Percentiles rank a stretch among this genome's conserved stretches.
Conservation (phyloP, 2,113 vertebrate species). For the Hirundichthys speculiger region DNA sequence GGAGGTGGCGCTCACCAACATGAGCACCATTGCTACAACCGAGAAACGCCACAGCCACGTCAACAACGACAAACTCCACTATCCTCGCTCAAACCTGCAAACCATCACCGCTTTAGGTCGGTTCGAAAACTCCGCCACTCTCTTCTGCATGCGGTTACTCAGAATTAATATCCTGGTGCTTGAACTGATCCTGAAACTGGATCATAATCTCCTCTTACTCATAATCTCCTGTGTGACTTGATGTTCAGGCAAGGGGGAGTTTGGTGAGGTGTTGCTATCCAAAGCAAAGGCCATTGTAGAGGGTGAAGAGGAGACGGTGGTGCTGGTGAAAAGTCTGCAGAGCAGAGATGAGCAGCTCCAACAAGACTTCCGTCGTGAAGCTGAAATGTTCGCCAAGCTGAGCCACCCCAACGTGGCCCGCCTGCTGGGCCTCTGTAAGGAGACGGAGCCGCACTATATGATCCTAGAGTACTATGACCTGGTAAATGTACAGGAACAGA, state of each 20-base stretch:
- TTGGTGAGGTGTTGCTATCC: conserved; percentile 94
- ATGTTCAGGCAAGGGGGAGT: conserved; percentile 90
- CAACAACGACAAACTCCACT: conserved; percentile 88
- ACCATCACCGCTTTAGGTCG: conserved; percentile 94
- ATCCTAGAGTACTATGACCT: conserved; percentile 96
- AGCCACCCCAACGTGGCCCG: conserved; percentile 89
- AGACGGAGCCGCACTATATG: conserved; percentile 92
- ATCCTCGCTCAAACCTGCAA: conserved; percentile 88
- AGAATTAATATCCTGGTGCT: background rate
- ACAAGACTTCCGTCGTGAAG: conserved; percentile 91
- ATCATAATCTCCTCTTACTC: background rate
- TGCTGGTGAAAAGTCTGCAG: conserved; percentile 94
- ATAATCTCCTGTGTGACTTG: conserved; percentile 32
- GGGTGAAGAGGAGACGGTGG: conserved; percentile 85
- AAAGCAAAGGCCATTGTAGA: conserved; percentile 90
- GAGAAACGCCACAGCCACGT: conserved; percentile 89
- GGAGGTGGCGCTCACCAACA: conserved; percentile 90
- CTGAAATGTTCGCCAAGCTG: conserved; percentile 96
- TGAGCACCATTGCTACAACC: conserved; percentile 82
- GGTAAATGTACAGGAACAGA: conserved; percentile 76
- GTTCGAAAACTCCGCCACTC: no score
- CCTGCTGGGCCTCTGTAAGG: conserved; percentile 91
- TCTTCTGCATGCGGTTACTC: background rate
- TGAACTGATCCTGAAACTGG: background rate
- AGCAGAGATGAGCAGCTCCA: conserved; percentile 91